Evolutionary conservation across 2,888 invertebrate species (phyloP).

Genomic region (Nematopogon swammerdamellus): DNA sequence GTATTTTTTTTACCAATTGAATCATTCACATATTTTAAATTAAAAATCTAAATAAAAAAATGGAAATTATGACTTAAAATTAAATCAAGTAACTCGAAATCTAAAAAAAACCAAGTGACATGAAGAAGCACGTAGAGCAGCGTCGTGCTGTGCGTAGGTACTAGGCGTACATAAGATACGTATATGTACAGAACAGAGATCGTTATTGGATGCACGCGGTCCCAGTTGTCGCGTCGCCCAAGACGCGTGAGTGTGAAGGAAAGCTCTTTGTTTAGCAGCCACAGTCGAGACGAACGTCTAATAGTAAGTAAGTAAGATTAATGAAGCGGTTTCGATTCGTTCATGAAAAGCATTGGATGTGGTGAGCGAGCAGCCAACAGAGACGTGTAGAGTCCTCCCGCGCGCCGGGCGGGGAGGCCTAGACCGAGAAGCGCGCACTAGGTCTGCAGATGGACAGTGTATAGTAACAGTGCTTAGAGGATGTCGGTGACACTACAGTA

Average conservation of each 20-base stretch:
- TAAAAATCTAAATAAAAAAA: no score
- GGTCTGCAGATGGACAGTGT: no score
- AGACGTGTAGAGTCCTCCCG: neutral
- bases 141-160: slow-evolving; percentile 31
- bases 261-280: slow-evolving; percentile 53
- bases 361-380: neutral
- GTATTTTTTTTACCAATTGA: no score
- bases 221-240: slow-evolving; percentile 31
- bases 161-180: no score
- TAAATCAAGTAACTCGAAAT: neutral
- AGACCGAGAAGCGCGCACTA: no score
- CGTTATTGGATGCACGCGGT: slow-evolving; percentile 35
- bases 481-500: neutral
- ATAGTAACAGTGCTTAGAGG: no score
- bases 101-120: no score
- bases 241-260: slow-evolving; percentile 52
- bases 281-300: slow-evolving; percentile 52
- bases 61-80: no score
- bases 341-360: slow-evolving; percentile 37
- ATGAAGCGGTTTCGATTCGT: slow-evolving; percentile 42
- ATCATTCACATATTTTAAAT: no score
- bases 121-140: slow-evolving; percentile 53
- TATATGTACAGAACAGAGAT: slow-evolving; percentile 37
- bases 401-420: neutral
- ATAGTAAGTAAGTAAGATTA: slow-evolving; percentile 28